These are phyloP conservation scores for Epizoanthus fatuus DNA, from an alignment of 92 coral and sea anemone genomes.

Conservation along the genomic window DNA sequence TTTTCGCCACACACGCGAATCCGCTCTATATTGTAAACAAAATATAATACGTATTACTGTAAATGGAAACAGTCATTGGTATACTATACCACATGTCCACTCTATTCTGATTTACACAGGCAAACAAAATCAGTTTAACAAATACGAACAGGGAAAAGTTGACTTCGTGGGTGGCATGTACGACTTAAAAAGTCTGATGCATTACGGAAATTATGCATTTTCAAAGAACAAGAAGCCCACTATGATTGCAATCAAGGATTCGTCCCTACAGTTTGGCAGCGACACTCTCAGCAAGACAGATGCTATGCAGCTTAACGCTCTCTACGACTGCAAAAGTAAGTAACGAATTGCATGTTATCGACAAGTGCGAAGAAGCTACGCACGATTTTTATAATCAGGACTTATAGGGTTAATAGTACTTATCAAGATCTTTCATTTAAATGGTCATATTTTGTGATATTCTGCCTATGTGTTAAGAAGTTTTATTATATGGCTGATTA, in stretches of 20 bases:
- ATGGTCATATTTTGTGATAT: too few species aligned
- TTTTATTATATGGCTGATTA: too few species aligned
- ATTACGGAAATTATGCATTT: slow-evolving; percentile 77
- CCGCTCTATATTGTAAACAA: too few species aligned
- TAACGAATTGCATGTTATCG: background rate
- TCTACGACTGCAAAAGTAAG: slow-evolving; percentile 78
- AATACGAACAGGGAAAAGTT: slow-evolving; percentile 53
- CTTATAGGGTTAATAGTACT: too few species aligned
- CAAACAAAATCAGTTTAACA: slow-evolving; percentile 63
- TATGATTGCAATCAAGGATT: slow-evolving; percentile 70
- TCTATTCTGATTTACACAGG: slow-evolving; percentile 27
- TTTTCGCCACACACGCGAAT: too few species aligned
- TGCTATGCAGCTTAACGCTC: slow-evolving; percentile 58
- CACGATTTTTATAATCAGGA: too few species aligned
- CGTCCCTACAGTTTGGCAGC: slow-evolving; percentile 58
- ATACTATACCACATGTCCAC: too few species aligned
- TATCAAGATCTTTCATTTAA: too few species aligned
- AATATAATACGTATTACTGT: too few species aligned
- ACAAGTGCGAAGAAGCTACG: too few species aligned
- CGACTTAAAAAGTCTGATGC: slow-evolving; percentile 79
- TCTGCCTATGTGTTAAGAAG: too few species aligned
- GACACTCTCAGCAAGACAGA: slow-evolving; percentile 68
- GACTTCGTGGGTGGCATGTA: slow-evolving; percentile 77
- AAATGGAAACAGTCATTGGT: too few species aligned
- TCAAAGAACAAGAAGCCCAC: slow-evolving; percentile 75